Percentiles rank a stretch among this genome's conserved stretches.
phyloP scores from a whole-genome alignment of 2,888 invertebrate species.

The Biston stratarius region DNA sequence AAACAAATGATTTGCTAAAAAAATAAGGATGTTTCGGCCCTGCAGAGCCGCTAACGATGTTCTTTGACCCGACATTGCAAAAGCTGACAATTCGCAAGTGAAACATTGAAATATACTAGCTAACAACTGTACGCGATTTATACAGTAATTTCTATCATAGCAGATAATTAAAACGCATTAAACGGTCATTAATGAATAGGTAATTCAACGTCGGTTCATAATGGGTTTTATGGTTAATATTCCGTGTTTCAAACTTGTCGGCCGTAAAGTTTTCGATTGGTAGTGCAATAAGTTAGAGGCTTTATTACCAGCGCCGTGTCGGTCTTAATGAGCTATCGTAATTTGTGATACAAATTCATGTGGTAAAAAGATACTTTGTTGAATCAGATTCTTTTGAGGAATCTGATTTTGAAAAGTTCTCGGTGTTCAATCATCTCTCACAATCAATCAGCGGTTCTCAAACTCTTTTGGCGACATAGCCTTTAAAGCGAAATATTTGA shows the following conservation, averaged over 20 bases:
- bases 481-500: too few relatives aligned
- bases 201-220: slow-evolving; percentile 40
- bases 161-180: slow-evolving; percentile 35
- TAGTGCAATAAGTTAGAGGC: slow-evolving; percentile 35
- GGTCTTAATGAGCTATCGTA: slow-evolving; percentile 26
- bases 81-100: not conserved
- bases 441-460: too few relatives aligned
- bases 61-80: too few relatives aligned
- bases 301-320: slow-evolving; percentile 38
- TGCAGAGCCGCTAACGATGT: too few relatives aligned
- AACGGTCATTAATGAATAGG: slow-evolving; percentile 38
- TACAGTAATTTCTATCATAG: slow-evolving; percentile 26
- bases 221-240: slow-evolving; percentile 44
- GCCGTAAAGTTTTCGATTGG: slow-evolving; percentile 34
- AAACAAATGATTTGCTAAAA: too few relatives aligned
- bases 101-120: not conserved
- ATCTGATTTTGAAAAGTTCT: too few relatives aligned
- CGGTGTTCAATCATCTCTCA: too few relatives aligned
- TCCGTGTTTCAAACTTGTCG: slow-evolving; percentile 34
- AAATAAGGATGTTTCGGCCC: too few relatives aligned
- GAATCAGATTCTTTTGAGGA: not conserved
- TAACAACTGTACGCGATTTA: slow-evolving; percentile 8
- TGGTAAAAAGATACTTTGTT: slow-evolving; percentile 10
- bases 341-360: slow-evolving; percentile 18
- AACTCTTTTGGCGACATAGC: too few relatives aligned